Evolutionary conservation across 2,888 invertebrate species (phyloP), one percentile per base, ranked within the genome.

Genomic region (Actias luna): DNA sequence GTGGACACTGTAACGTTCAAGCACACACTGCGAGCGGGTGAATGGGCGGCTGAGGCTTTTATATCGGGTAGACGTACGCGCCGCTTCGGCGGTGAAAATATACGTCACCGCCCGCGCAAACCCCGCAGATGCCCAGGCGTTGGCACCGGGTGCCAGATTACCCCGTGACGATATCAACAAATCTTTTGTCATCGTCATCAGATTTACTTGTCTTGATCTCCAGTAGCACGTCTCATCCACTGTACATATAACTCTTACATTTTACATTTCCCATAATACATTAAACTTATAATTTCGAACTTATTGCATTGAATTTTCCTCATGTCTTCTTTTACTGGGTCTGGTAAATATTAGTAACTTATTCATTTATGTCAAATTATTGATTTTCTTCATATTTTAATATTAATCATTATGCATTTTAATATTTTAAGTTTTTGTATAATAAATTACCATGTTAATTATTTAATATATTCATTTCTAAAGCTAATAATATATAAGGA

Each of bases 1-100:
- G 91, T 90, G 82, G 85, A 81, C 92, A 91, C 92, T 89, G 77
- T 88, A 87, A 92, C 91, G 92, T 87, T 87, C 85, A 78, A 90
- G 88, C 92, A 92, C 92, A 88, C 85, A 92, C 92, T 92, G 92
- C 92, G 92, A 82, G 87, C 92, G 90, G 91, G 92, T 91, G 92
- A 92, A 91, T 89, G 92, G 90, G 90, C 84, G 85, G 73, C 87
- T 76, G 85, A 85, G 79, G 87, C 88, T 92, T 92, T 89, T 92
- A 92, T 92, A 92, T 88, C 80, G 87, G 89, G 92, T 86, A 83
- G 82, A 81, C 85, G 84, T 80, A 82, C 83, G 82, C 84, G 83
- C 71, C 77, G 81, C 80, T 79, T 76, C 73, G 82, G 67, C 84
- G 85, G 90, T 87, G 89, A 88, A 89, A 91, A 89, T 85, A 84